These are phyloP conservation scores for Andrena marginata DNA, from an alignment of 2,888 invertebrate species.

Conservation along the genomic window DNA sequence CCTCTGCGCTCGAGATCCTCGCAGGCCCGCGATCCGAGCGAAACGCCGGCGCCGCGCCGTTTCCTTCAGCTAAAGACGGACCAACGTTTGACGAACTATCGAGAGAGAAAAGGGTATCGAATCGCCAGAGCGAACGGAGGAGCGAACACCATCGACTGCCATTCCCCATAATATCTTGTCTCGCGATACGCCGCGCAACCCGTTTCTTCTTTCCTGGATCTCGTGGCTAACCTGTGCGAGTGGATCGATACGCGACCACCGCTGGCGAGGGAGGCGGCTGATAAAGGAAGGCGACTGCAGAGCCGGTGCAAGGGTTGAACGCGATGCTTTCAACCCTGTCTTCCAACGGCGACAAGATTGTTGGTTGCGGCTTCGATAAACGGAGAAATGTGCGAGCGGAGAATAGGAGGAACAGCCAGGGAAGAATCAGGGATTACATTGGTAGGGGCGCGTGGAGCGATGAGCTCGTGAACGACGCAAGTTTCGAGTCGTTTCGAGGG, in stretches of 20 bases:
- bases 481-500: slow-evolving; percentile 1
- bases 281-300: neutral
- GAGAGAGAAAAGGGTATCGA: neutral
- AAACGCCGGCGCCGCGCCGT: too few relatives aligned
- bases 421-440: too few relatives aligned
- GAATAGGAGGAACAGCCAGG: too few relatives aligned
- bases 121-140: neutral
- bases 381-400: too few relatives aligned
- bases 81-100: too few relatives aligned
- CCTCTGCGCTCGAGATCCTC: too few relatives aligned
- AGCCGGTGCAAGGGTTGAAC: neutral
- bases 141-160: slow-evolving; percentile 29
- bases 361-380: neutral
- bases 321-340: neutral
- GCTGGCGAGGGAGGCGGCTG: slow-evolving; percentile 4
- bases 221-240: slow-evolving; percentile 12
- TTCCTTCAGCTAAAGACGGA: too few relatives aligned
- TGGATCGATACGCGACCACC: slow-evolving; percentile 53
- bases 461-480: neutral
- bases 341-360: neutral
- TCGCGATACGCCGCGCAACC: neutral
- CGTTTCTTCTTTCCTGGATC: slow-evolving; percentile 36
- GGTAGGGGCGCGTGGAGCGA: neutral
- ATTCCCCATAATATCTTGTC: slow-evolving; percentile 3
- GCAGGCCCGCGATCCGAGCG: too few relatives aligned